Base-by-base conservation (phyloP, 1,140 invertebrate species). In the Magallana angulata region DNA sequence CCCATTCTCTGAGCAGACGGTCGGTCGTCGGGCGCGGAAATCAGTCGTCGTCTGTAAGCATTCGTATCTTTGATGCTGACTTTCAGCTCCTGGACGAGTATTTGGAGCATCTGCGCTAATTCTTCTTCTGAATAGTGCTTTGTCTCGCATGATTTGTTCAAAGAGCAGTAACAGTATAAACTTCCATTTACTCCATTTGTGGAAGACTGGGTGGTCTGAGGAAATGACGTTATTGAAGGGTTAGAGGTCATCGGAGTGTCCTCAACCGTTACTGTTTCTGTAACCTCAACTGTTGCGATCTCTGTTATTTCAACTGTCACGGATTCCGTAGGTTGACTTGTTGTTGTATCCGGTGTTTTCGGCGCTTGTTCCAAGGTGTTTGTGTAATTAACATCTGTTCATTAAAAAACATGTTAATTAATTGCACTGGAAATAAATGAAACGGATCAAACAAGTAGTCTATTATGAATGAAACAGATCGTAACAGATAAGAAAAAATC, bases 1-100 rank as follows among this genome's bases (percentile, higher is more conserved):
- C 89, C 89, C 12, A 88, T 84, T 7, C 84, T 84, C 64, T 90
- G 60, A 36, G 89, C 89, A 36, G 87, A 88, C 16, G 84, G 82
- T 18, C 89, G 48, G 18, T 90, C 56, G 57, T 90, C 89, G 2
- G 89, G 87, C 9, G 85, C 87, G 59, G 87, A 88, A 12, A 62
- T 86, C 24, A 88, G 48, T 71, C 82, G 84, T 58, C 89, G 84
- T 58, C 81, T 88, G 57, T 87, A 88, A 12, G 87, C 80, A 7
- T 87, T 88, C n/a, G 76, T 81, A 14, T 86, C 85, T 57, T 88
- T 90, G 36, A 76, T 85, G 12, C 83, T 82, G 24, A 90, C 82
- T 11, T 85, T 86, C 11, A 90, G 68, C 64, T 88, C 85, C 58
- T 85, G 84, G 18, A 86, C 85, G 6, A 90, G 76, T 64, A 86